Base-by-base conservation (phyloP, 1,140 invertebrate species). In the Cydia amplana region DNA sequence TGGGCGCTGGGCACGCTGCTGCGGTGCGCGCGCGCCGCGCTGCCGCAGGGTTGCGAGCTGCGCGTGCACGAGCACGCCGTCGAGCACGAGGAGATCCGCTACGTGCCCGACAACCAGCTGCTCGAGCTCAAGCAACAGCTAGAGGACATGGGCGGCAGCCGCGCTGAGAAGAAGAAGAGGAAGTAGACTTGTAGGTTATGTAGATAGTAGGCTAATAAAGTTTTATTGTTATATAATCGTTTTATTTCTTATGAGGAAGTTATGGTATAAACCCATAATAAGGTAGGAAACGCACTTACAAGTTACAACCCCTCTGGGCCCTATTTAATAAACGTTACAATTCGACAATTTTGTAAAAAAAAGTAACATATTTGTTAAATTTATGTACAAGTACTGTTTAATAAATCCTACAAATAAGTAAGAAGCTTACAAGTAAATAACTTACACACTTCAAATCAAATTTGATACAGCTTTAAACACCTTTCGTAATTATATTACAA, bases 21-120 rank as follows among this genome's bases (percentile, higher is more conserved):
- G 51, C 94, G 97, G 82, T 86, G 96, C 20, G 86, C 97, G 23
- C 96, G 97, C 85, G 94, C 95, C 1, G 90, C 94, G 16, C 83
- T 96, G 64, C 97, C 97, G 1, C 95, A 95, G 81, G 97, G 97
- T n/a, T 95, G 97, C 7, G 93, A 93, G 4, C 77, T 97, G 9
- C 90, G 91, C 51, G 92, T 97, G 16, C 93, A 95, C 55, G 93
- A 95, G 79, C 91, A 91, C 74, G 76, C 82, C 0, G 64, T 80
- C 6, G 89, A 94, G 40, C 91, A 96, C 78, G 92, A 92, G 25
- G 95, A 97, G 72, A 91, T 95, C 25, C 94, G 96, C 67, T 97
- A 96, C 88, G 93, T 98, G 64, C 97, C 97, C 1, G 97, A 98
- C 87, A 95, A 94, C 76, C 94, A 97, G 87, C 92, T 98, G 4